phyloP scores from a whole-genome alignment of 2,888 invertebrate genomes.

The Cryptocephalus primarius region DNA sequence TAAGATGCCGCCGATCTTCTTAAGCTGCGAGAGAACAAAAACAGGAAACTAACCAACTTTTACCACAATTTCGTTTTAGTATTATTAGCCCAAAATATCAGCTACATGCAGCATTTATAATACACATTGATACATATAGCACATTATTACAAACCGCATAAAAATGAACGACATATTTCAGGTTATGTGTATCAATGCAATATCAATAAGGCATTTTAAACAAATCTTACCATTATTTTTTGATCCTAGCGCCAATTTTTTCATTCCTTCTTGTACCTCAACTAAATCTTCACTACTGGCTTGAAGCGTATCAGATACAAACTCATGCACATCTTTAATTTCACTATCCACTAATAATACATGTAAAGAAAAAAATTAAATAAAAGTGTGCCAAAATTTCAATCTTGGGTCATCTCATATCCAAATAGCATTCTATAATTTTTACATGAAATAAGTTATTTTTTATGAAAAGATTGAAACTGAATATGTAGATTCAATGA shows the following conservation, averaged over 20 bases:
- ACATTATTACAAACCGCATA: no score
- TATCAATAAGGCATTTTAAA: not conserved
- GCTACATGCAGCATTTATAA: conserved; percentile 3
- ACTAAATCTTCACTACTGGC: conserved; percentile 54
- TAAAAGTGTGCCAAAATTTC: conserved; percentile 9
- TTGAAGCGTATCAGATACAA: conserved; percentile 66
- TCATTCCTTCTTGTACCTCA: conserved; percentile 66
- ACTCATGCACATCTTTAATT: conserved; percentile 48
- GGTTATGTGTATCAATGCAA: no score
- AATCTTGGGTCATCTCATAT: no score
- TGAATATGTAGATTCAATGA: no score
- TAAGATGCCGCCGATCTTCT: conserved; percentile 45
- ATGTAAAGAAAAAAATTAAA: conserved; percentile 12
- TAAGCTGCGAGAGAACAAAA: conserved; percentile 47
- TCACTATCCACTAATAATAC: conserved; percentile 21
- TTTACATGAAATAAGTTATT: no score
- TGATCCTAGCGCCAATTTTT: conserved; percentile 50
- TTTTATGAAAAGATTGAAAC: no score
- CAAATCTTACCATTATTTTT: conserved; percentile 42
- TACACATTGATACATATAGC: no score
- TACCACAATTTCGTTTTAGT: conserved; percentile 1
- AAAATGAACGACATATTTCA: no score
- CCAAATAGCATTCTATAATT: no score
- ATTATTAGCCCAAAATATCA: conserved; percentile 3
- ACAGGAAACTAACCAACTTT: conserved; percentile 36